Conservation (phyloP, 2,888 invertebrate species). For the Acronicta leporina region DNA sequence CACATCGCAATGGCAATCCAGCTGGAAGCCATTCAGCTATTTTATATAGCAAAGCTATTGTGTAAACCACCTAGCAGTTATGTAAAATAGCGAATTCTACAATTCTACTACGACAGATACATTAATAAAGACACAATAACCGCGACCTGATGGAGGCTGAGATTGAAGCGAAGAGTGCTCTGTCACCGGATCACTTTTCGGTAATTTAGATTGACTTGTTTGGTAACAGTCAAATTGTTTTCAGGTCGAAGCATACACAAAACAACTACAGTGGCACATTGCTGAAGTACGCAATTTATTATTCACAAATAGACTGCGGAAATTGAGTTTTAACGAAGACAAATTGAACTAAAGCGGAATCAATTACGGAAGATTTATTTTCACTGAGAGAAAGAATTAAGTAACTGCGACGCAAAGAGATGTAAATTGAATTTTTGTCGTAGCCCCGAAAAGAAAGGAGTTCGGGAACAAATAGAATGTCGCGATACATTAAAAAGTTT, state of each 20-base stretch:
- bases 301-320: conserved; percentile 87
- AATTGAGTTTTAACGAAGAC: conserved; percentile 88
- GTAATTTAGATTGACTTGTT: conserved; percentile 85
- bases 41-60: no score
- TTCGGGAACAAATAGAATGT: conserved; percentile 65
- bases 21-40: no score
- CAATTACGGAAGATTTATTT: conserved; percentile 88
- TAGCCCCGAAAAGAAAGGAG: conserved; percentile 71
- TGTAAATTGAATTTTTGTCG: conserved; percentile 86
- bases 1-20: no score
- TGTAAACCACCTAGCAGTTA: no score
- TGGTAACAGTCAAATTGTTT: conserved; percentile 74
- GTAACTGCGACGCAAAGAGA: conserved; percentile 82
- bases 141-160: conserved; percentile 39
- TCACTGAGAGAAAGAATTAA: conserved; percentile 84
- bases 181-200: conserved; percentile 57
- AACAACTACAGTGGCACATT: conserved; percentile 75
- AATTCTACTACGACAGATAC: no score
- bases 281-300: conserved; percentile 84
- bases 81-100: no score
- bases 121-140: conserved; percentile 61
- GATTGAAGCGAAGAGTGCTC: conserved; percentile 56
- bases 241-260: conserved; percentile 65
- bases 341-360: conserved; percentile 88
- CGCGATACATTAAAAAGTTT: conserved; percentile 72